These are phyloP conservation scores for Apotomis capreana DNA, from an alignment of 2,888 invertebrate species.

Conservation along the genomic window DNA sequence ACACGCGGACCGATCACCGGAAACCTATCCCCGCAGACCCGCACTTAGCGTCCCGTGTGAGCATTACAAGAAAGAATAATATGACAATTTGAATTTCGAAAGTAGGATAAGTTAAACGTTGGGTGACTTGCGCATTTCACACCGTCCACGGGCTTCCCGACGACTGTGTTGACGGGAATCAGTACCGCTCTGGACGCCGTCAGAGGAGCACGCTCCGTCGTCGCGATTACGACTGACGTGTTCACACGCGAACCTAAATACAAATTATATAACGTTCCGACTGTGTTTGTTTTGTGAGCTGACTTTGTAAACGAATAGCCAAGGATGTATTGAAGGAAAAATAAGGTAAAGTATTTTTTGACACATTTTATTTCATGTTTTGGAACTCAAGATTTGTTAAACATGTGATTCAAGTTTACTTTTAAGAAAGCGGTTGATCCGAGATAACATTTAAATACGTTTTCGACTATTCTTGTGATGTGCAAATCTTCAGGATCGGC, in stretches of 20 bases:
- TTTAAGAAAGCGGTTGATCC: background rate
- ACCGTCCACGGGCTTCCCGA: constrained; percentile 64
- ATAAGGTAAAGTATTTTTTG: constrained; percentile 50
- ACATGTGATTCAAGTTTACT: background rate
- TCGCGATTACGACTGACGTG: constrained; percentile 57
- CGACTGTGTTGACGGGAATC: constrained; percentile 62
- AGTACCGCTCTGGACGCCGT: constrained; percentile 62
- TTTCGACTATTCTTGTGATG: background rate
- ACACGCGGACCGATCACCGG: constrained; percentile 54
- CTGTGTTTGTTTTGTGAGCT: constrained; percentile 74
- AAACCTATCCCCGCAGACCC: constrained; percentile 56
- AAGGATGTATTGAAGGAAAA: constrained; percentile 55
- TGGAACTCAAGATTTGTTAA: constrained; percentile 7
- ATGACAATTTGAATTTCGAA: constrained; percentile 62
- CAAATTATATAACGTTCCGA: constrained; percentile 71
- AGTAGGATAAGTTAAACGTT: constrained; percentile 74
- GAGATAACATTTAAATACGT: background rate
- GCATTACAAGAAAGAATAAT: constrained; percentile 50
- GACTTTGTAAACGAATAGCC: constrained; percentile 49
- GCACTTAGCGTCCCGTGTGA: constrained; percentile 64
- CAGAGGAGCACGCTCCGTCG: constrained; percentile 56
- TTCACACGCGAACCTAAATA: constrained; percentile 61
- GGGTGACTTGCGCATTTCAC: constrained; percentile 81
- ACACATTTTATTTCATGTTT: constrained; percentile 41
- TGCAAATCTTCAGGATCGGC: constrained; percentile 3